A percentile compares a stretch with the other conserved stretches of the same genome.
phyloP scores from a whole-genome alignment of 1,140 invertebrate species.

The Lepidurus arcticus region DNA sequence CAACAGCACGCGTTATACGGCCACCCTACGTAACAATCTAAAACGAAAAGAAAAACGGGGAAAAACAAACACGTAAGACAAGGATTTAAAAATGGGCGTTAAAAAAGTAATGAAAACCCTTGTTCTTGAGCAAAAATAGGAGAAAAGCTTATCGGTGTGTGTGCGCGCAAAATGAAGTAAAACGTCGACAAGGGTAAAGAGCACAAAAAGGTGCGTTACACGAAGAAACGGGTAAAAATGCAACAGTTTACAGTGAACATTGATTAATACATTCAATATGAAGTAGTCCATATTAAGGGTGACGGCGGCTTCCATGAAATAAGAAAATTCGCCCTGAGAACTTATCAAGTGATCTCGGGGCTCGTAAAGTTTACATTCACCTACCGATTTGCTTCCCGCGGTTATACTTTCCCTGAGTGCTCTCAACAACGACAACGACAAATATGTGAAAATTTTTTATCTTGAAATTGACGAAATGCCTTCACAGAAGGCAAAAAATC shows the following conservation, averaged over 20 bases:
- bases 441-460: not conserved
- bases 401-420: not conserved
- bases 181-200: not conserved
- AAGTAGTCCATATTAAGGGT: not conserved
- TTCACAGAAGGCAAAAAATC: constrained; percentile 13
- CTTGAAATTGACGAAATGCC: not conserved
- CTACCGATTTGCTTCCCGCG: not conserved
- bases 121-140: not conserved
- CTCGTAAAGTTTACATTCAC: not conserved
- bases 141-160: not conserved
- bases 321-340: not conserved
- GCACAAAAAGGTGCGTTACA: constrained; percentile 3
- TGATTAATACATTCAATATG: not conserved
- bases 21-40: constrained; percentile 12
- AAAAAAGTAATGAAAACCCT: not conserved
- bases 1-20: constrained; percentile 20
- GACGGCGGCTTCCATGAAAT: not conserved
- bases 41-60: constrained; percentile 9
- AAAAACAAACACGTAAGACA: constrained; percentile 16
- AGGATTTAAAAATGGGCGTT: constrained; percentile 10
- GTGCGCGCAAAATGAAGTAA: constrained; percentile 6
- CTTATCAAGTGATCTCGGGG: not conserved
- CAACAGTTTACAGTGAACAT: not conserved
- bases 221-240: not conserved
- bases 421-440: not conserved